Percentiles rank a stretch among this genome's conserved stretches.
Conservation (phyloP, 2,113 vertebrate species). For the Dendropsophus ebraccatus region DNA sequence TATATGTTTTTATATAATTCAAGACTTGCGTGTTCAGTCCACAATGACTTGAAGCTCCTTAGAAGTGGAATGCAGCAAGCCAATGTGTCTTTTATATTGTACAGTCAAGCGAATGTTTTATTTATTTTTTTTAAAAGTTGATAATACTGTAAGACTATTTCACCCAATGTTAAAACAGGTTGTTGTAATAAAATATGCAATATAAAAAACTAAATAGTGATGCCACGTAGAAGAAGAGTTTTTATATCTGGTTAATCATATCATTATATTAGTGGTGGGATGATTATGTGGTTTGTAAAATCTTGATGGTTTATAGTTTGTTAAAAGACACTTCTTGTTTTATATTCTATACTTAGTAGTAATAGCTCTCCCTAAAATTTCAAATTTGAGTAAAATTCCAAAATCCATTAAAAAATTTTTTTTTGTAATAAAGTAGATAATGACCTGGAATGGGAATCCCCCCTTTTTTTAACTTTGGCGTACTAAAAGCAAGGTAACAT, state of each 20-base stretch:
- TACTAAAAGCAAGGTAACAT: too few species aligned
- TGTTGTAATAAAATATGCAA: neutral
- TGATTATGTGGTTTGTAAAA: neutral
- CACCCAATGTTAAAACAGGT: neutral
- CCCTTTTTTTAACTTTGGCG: too few species aligned
- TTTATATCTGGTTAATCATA: neutral
- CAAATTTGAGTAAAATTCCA: too few species aligned
- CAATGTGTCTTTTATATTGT: slow-evolving; percentile 40
- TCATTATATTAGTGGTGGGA: too few species aligned
- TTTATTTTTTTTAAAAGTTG: neutral
- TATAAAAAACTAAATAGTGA: neutral
- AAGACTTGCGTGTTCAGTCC: slow-evolving; percentile 51
- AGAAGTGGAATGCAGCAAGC: slow-evolving; percentile 46
- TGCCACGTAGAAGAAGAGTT: neutral
- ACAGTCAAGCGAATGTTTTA: slow-evolving; percentile 3
- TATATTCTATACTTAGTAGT: too few species aligned
- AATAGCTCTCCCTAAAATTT: too few species aligned
- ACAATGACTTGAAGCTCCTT: slow-evolving; percentile 47
- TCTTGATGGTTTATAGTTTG: neutral
- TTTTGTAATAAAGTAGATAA: too few species aligned
- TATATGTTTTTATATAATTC: slow-evolving; percentile 60
- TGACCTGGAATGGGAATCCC: too few species aligned
- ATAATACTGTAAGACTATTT: neutral
- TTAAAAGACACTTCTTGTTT: neutral
- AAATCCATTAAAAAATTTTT: too few species aligned